Base-by-base conservation (phyloP, 1,140 invertebrate species). In the Amphibalanus amphitrite region DNA sequence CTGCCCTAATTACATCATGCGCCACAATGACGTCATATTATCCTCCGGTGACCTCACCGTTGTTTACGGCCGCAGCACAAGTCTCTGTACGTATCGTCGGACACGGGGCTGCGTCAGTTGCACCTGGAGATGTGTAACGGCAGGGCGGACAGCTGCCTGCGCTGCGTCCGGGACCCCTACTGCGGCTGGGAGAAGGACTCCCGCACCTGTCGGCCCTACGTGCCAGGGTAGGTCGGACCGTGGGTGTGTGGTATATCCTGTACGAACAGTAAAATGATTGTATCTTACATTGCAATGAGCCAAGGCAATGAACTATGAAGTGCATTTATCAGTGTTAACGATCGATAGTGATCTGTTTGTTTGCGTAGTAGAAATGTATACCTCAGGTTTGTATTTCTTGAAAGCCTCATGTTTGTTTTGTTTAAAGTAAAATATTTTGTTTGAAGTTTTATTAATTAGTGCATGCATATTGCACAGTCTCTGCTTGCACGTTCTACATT, bases 121-220 rank as follows among this genome's bases (percentile, higher is more conserved):
- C 88, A 91, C 77, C 79, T 93, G 70, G 88, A 90, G 40, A 89
- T 92, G 85, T 94, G 91, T 78, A 87, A 88, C 73, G 85, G 87
- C 30, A 85, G 91, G 72, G 92, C 93, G 80, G 90, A 92, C 81
- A 92, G 88, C 78, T 94, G 92, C 79, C 85, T 93, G 70, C 84
- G 90, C 29, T 94, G 91, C 81, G 89, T 92, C 29, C 86, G 88
- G 75, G 92, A 94, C 82, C 92, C 91, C 0, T 93, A 93, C 79
- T 94, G 92, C 78, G 92, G 91, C 25, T 93, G 92, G 92, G 91
- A 93, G 77, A 87, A 90, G 75, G 90, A 93, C 73, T 84, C 85
- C 25, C 88, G 87, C 72, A 86, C 86, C 40, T 94, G 92, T 81
- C 86, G 88, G 75, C 88, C 90, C 23, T 93, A 92, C 76, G 82